These are phyloP conservation scores for Nothura maculosa DNA, from an alignment of 2,797 vertebrate genomes.

Conservation along the genomic window DNA sequence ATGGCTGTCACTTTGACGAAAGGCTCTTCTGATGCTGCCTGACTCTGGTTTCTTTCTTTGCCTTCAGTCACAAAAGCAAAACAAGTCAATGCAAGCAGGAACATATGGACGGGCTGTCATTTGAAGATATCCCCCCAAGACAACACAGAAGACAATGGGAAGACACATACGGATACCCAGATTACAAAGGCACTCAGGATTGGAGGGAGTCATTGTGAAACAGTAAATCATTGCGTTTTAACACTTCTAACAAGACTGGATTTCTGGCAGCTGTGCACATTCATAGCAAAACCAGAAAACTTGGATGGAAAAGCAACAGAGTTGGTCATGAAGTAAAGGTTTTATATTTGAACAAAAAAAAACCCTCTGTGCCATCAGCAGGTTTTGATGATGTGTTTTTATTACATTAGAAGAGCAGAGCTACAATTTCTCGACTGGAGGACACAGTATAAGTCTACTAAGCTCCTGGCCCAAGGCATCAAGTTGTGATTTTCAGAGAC, in stretches of 20 bases:
- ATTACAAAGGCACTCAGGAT: neutral
- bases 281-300: constrained; percentile 12
- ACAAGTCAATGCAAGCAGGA: constrained; percentile 74
- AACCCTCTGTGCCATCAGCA: constrained; percentile 65
- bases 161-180: constrained; percentile 26
- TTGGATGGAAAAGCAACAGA: constrained; percentile 27
- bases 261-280: constrained; percentile 45
- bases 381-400: constrained; percentile 72
- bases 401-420: constrained; percentile 73
- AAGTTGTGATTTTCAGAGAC: constrained; percentile 49
- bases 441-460: constrained; percentile 72
- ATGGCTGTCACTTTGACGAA: constrained; percentile 89
- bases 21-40: constrained; percentile 90
- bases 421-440: constrained; percentile 71
- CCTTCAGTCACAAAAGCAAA: constrained; percentile 85
- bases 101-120: constrained; percentile 8
- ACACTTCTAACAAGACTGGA: constrained; percentile 6
- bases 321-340: constrained; percentile 36
- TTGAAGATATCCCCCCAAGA: constrained; percentile 52
- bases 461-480: constrained; percentile 74
- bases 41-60: constrained; percentile 94
- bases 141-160: constrained; percentile 56
- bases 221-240: neutral
- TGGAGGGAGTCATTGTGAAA: neutral
- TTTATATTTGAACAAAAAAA: constrained; percentile 21